Evolutionary conservation across 2,797 vertebrate species (phyloP).

Genomic region (Scarus forsteni): DNA sequence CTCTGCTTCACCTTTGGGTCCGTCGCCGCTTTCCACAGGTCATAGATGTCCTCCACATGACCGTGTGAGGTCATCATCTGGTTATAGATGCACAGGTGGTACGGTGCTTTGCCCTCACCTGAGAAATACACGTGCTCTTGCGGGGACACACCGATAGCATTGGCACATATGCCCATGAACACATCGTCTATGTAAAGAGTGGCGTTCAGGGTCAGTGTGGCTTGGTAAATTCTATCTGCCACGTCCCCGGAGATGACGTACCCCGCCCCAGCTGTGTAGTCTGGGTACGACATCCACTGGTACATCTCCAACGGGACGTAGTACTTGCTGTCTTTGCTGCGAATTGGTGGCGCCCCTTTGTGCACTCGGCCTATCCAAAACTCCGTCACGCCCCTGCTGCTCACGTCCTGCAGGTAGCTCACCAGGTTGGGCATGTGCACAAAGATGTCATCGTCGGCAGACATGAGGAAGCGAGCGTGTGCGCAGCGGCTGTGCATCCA

Average conservation of each 20-base stretch:
- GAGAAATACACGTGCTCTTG: constrained; percentile 92
- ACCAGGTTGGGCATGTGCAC: constrained; percentile 96
- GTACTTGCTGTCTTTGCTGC: constrained; percentile 93
- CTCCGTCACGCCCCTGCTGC: constrained; percentile 80
- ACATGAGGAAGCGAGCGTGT: constrained; percentile 95
- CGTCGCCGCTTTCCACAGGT: constrained; percentile 90
- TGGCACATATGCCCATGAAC: constrained; percentile 97
- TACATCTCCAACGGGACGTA: constrained; percentile 93
- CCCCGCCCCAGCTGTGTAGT: constrained; percentile 94
- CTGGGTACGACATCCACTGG: constrained; percentile 93
- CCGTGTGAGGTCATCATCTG: constrained; percentile 98
- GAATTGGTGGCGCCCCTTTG: constrained; percentile 89
- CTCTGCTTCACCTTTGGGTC: constrained; percentile 84
- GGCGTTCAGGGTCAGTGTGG: constrained; percentile 90
- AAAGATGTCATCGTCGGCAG: constrained; percentile 95
- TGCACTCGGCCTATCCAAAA: constrained; percentile 95
- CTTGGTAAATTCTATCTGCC: constrained; percentile 90
- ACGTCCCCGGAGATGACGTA: constrained; percentile 93
- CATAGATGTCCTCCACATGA: constrained; percentile 88
- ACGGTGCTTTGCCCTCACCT: constrained; percentile 92
- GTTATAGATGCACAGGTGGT: constrained; percentile 93
- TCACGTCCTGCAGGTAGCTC: constrained; percentile 87
- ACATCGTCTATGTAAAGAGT: constrained; percentile 97
- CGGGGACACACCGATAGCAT: constrained; percentile 88
- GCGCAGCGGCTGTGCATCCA: constrained; percentile 92